These are phyloP conservation scores for Mythimna pallens DNA, from an alignment of 2,888 invertebrate species.

Conservation along the genomic window DNA sequence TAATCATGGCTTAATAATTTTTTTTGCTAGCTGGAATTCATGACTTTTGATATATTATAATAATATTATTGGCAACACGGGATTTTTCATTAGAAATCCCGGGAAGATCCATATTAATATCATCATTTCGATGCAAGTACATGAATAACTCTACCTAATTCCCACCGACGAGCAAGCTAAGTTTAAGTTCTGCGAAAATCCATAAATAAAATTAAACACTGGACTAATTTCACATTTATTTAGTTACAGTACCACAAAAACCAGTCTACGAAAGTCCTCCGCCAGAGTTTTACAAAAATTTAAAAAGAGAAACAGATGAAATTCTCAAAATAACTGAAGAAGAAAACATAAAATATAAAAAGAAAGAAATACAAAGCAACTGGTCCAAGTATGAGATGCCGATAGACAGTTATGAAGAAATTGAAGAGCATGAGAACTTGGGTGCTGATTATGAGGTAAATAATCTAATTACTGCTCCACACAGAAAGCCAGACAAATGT, in stretches of 20 bases:
- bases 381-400: conserved; percentile 89
- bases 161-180: too few relatives aligned
- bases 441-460: conserved; percentile 88
- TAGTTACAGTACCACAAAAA: conserved; percentile 77
- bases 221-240: background rate
- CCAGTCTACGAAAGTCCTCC: conserved; percentile 79
- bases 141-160: too few relatives aligned
- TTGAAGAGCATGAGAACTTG: conserved; percentile 83
- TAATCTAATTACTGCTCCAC: background rate
- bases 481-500: too few relatives aligned
- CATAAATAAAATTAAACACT: too few relatives aligned
- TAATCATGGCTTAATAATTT: too few relatives aligned
- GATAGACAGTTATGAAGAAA: conserved; percentile 85
- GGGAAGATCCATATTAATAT: too few relatives aligned
- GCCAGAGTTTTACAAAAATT: conserved; percentile 83
- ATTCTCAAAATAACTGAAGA: conserved; percentile 87
- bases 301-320: conserved; percentile 86
- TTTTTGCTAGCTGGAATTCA: too few relatives aligned
- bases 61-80: too few relatives aligned
- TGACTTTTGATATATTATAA: too few relatives aligned
- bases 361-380: conserved; percentile 88
- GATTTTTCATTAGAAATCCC: too few relatives aligned
- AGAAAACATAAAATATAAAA: conserved; percentile 84
- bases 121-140: too few relatives aligned
- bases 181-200: too few relatives aligned